These are phyloP conservation scores for Meteorus cinctellus DNA, from an alignment of 2,888 invertebrate genomes.

Conservation along the genomic window DNA sequence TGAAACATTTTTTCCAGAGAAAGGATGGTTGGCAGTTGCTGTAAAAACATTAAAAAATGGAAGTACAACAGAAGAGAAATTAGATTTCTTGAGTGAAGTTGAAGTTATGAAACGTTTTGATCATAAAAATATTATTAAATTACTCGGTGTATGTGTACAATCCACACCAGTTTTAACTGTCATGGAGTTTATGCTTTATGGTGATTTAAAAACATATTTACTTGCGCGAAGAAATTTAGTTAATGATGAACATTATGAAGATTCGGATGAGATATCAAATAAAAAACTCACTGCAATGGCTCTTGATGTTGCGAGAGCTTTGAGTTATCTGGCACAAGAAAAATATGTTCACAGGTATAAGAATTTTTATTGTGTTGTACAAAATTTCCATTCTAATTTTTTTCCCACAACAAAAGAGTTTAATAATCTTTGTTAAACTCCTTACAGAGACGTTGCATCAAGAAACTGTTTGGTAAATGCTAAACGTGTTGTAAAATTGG, in stretches of 20 bases:
- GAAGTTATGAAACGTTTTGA: constrained; percentile 96
- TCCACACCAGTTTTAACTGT: constrained; percentile 91
- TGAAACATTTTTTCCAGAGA: constrained; percentile 82
- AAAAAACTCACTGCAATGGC: constrained; percentile 89
- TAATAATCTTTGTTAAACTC: neutral
- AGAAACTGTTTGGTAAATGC: constrained; percentile 87
- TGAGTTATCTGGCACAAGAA: constrained; percentile 87
- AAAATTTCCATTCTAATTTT: neutral
- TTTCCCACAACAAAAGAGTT: neutral
- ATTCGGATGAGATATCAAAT: constrained; percentile 85
- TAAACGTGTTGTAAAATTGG: constrained; percentile 82
- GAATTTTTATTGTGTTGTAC: neutral
- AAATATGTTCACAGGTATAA: constrained; percentile 87
- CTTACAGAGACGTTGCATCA: constrained; percentile 84
- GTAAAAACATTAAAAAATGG: constrained; percentile 92
- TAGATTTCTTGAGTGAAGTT: constrained; percentile 94
- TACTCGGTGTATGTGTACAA: constrained; percentile 90
- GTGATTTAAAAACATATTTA: constrained; percentile 92
- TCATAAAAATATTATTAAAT: constrained; percentile 89
- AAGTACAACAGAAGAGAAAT: constrained; percentile 87
- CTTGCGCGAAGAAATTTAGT: constrained; percentile 89
- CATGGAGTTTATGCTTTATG: constrained; percentile 96
- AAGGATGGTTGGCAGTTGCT: constrained; percentile 89
- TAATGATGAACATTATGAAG: constrained; percentile 78
- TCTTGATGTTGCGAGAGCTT: constrained; percentile 88